These are phyloP conservation scores for Drosophila parthenogenetica DNA, from an alignment of 2,888 invertebrate species.

Conservation along the genomic window DNA sequence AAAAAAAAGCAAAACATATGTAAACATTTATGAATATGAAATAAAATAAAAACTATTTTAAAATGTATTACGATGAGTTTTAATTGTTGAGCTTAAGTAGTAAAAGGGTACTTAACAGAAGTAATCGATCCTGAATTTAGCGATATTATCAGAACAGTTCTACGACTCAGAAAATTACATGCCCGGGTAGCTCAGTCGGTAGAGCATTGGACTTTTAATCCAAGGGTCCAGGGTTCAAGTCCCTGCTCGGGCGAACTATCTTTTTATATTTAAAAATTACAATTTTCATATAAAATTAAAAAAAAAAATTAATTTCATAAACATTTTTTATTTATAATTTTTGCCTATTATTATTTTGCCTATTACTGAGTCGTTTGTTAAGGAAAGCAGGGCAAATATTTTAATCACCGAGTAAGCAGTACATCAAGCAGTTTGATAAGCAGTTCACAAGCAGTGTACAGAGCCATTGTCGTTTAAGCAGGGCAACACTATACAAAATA, in stretches of 20 bases:
- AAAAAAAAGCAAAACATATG: conserved; percentile 60
- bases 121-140: conserved; percentile 36
- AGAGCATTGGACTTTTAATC: conserved; percentile 86
- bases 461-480: not conserved
- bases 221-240: conserved; percentile 86
- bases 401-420: not conserved
- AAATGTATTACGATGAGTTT: conserved; percentile 47
- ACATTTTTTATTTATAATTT: not conserved
- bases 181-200: conserved; percentile 86
- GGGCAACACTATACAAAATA: not conserved
- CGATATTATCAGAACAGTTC: conserved; percentile 22
- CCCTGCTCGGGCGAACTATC: conserved; percentile 84
- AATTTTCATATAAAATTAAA: not conserved
- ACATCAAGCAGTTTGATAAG: conserved; percentile 2
- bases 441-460: not conserved
- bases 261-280: conserved; percentile 42
- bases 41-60: conserved; percentile 80
- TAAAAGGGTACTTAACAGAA: not conserved
- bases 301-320: not conserved
- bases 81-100: not conserved
- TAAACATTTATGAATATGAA: conserved; percentile 77
- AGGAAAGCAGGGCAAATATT: not conserved
- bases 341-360: too few species aligned
- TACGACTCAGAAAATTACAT: not conserved
- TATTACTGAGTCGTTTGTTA: not conserved